Base-by-base conservation (phyloP, 2,113 vertebrate species). In the Romanogobio albipinnatus region DNA sequence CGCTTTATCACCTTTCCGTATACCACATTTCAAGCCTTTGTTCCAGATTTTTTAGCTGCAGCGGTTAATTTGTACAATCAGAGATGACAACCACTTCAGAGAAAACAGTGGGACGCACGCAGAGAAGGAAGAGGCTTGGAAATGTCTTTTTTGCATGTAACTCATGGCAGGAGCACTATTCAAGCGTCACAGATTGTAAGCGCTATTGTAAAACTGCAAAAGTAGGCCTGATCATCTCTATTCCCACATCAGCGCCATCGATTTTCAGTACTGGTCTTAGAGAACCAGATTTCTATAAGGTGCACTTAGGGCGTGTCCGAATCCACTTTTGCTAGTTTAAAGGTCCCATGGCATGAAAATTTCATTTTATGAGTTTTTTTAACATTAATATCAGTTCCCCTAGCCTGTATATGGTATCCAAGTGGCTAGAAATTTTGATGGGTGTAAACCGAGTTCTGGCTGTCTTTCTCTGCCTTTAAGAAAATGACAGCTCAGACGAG, bases 1-100 rank as follows among this genome's bases (percentile, higher is more conserved):
- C 51, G 33, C 73, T 87, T 87, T 89, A 81, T 87, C 84, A 84
- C 83, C 85, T 89, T 36, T 53, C 53, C 61, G 45, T 84, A 77
- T 75, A 24, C 68, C 83, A 49, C 86, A 39, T 68, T 68, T 75
- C 24, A 53, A 81, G 81, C 43, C 73, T 85, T 83, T 87, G 81
- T 87, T 83, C 76, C 81, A 26, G 51, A 64, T 62, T 77, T 71
- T 29, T 83, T 87, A 68, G 81, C 36, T 26, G 13, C 45, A 29
- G 47, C 43, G 68, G 81, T 62, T 80, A 84, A 81, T 84, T 84
- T 87, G 86, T 76, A 66, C 61, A 79, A 87, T 84, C 77, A 84
- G 59, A 76, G 61, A 81, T 84, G 86, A 80, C 77, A 84, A 62
- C 19, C 17, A 66, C 82, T 84, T 81, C 26, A 81, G 70, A 70